Percentiles rank a stretch among this genome's conserved stretches.
These are phyloP conservation scores for Columbina picui DNA, from an alignment of 2,113 vertebrate species.

Conservation along the genomic window DNA sequence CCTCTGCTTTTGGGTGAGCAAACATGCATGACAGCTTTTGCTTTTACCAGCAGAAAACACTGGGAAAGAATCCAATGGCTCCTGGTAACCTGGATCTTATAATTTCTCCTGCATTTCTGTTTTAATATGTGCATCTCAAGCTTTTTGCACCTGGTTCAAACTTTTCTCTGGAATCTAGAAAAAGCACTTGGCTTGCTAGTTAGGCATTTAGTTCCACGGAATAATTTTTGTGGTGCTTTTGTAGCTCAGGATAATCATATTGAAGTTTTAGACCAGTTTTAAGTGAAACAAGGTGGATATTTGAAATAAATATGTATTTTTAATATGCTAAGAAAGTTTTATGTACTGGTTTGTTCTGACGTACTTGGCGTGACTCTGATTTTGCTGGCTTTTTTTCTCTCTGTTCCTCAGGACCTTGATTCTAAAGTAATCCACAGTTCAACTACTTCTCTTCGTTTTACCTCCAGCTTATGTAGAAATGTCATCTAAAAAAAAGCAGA, in stretches of 20 bases:
- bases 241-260: neutral
- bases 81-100: neutral
- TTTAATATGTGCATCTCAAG: neutral
- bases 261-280: neutral
- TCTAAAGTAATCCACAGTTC: neutral
- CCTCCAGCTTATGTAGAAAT: neutral
- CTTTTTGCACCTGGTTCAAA: neutral
- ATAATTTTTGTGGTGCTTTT: neutral
- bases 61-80: neutral
- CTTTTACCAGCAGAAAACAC: neutral
- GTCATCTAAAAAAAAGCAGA: neutral
- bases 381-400: neutral
- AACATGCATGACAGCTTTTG: neutral
- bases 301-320: neutral
- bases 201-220: neutral
- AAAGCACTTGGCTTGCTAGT: neutral
- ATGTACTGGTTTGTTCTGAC: neutral
- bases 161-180: neutral
- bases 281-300: neutral
- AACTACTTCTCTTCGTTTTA: neutral
- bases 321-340: neutral
- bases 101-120: neutral
- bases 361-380: neutral
- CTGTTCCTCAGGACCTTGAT: neutral
- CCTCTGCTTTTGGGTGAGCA: neutral